phyloP scores from a whole-genome alignment of 2,888 invertebrate species.

The Tuberolachnus salignus region DNA sequence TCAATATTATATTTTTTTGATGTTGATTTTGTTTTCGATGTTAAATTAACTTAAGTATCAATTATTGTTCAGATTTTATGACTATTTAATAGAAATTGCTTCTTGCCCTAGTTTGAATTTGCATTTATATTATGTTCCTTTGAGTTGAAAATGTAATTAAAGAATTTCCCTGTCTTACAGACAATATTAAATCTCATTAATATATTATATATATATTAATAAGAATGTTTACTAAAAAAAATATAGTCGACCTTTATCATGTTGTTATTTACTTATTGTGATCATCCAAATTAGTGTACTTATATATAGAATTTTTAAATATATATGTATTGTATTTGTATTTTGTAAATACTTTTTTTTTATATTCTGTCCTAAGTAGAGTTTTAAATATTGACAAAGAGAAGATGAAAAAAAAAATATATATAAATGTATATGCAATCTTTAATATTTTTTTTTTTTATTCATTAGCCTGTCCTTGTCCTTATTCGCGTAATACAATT shows the following conservation, averaged over 20 bases:
- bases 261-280: slow-evolving; percentile 57
- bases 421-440: slow-evolving; percentile 54
- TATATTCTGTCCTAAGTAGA: slow-evolving; percentile 56
- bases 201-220: slow-evolving; percentile 49
- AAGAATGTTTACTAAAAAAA: slow-evolving; percentile 53
- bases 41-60: slow-evolving; percentile 46
- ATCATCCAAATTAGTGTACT: slow-evolving; percentile 56
- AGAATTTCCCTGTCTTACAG: slow-evolving; percentile 34
- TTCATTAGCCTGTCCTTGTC: slow-evolving; percentile 41
- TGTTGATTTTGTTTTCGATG: slow-evolving; percentile 15
- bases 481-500: slow-evolving; percentile 40
- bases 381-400: slow-evolving; percentile 50
- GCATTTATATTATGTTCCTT: slow-evolving; percentile 43
- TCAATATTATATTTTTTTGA: not conserved
- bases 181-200: slow-evolving; percentile 45
- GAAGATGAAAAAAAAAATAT: slow-evolving; percentile 51
- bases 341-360: slow-evolving; percentile 57
- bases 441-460: slow-evolving; percentile 19
- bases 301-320: slow-evolving; percentile 54
- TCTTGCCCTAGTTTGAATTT: slow-evolving; percentile 50
- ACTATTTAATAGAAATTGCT: slow-evolving; percentile 37
- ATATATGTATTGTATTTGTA: slow-evolving; percentile 55
- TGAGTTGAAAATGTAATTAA: slow-evolving; percentile 27
- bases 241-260: slow-evolving; percentile 55
- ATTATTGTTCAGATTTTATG: slow-evolving; percentile 36